Evolutionary conservation across 2,797 vertebrate genomes (phyloP).

Genomic region (Dryobates pubescens): DNA sequence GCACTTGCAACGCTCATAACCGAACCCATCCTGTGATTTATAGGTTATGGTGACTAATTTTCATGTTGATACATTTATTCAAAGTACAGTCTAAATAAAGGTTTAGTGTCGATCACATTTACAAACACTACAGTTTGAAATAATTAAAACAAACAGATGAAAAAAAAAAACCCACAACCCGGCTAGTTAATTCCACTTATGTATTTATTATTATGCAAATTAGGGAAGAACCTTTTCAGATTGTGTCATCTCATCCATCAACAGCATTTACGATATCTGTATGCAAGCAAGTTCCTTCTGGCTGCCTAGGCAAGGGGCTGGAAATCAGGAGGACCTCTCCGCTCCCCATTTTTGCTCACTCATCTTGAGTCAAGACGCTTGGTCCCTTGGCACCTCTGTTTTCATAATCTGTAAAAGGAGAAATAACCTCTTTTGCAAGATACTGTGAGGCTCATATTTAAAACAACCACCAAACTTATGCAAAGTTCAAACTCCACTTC

Average conservation of each 20-base stretch:
- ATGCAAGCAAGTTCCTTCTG: neutral
- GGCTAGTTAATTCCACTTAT: constrained; percentile 63
- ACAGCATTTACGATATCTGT: neutral
- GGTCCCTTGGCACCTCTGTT: neutral
- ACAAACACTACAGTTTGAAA: constrained; percentile 63
- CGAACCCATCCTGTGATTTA: constrained; percentile 33
- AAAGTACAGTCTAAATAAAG: constrained; percentile 67
- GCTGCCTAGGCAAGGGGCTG: neutral
- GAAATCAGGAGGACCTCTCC: neutral
- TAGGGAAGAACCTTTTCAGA: constrained; percentile 43
- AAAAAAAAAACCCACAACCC: constrained; percentile 9
- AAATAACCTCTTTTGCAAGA: neutral
- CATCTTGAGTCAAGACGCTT: neutral
- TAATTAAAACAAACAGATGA: constrained; percentile 72
- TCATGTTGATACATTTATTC: constrained; percentile 64
- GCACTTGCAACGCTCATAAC: constrained; percentile 18
- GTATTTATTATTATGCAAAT: constrained; percentile 67
- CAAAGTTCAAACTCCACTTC: neutral
- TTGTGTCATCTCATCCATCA: neutral
- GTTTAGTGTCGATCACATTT: constrained; percentile 74
- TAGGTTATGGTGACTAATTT: constrained; percentile 56
- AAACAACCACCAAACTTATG: neutral
- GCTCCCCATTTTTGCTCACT: neutral
- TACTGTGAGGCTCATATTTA: neutral
- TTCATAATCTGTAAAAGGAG: neutral